Percentiles rank a stretch among this genome's conserved stretches.
Conservation (phyloP, 2,888 invertebrate genomes). For the Deroplatys truncata region DNA sequence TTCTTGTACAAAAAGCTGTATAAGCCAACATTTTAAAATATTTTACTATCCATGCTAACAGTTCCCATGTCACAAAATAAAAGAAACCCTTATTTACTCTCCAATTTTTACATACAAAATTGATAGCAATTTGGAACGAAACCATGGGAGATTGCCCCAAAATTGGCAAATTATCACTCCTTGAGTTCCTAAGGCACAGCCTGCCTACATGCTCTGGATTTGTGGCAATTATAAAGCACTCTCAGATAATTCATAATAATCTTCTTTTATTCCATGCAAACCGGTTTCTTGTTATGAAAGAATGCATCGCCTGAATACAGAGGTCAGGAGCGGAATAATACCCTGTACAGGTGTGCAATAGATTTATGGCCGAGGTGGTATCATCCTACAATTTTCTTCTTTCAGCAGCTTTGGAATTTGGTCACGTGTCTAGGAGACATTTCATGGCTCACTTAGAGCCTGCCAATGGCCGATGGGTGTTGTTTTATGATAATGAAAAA, state of each 20-base stretch:
- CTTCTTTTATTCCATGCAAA: neutral
- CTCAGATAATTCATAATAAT: neutral
- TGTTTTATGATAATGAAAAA: neutral
- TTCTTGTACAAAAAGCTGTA: neutral
- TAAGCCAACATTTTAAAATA: neutral
- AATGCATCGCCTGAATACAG: neutral
- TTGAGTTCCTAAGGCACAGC: neutral
- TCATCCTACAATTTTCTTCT: neutral
- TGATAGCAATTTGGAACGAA: neutral
- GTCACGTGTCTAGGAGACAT: neutral
- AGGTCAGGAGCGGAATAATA: neutral
- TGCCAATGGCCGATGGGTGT: neutral
- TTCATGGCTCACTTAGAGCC: neutral
- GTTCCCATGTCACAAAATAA: neutral
- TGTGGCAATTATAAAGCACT: neutral
- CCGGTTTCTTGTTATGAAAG: neutral
- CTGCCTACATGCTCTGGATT: neutral
- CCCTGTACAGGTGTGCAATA: neutral
- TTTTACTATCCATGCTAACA: neutral
- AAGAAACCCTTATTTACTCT: neutral
- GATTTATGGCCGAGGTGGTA: neutral
- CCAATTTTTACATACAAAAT: neutral
- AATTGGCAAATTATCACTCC: neutral
- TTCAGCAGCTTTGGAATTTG: neutral
- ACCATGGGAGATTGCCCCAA: neutral